Evolutionary conservation across 2,888 invertebrate species (phyloP).

Genomic region (Amblyjoppa proteus): DNA sequence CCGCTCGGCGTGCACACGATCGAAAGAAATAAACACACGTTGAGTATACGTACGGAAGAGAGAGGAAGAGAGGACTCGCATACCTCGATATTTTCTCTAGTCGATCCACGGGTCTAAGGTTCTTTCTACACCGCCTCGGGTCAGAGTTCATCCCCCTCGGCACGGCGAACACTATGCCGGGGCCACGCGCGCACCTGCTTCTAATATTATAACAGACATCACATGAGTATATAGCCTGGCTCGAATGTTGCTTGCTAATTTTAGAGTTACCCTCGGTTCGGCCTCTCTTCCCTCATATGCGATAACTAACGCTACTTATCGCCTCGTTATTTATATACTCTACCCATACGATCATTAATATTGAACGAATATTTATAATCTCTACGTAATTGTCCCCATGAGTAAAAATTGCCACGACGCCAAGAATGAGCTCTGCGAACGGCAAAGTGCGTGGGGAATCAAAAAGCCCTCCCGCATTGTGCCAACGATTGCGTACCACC

Average conservation of each 20-base stretch:
- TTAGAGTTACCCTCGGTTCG: slow-evolving; percentile 38
- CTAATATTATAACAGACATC: slow-evolving; percentile 61
- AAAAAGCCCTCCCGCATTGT: slow-evolving; percentile 61
- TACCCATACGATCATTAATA: slow-evolving; percentile 55
- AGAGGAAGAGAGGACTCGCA: slow-evolving; percentile 28
- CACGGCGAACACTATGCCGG: slow-evolving; percentile 58
- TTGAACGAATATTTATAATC: slow-evolving; percentile 57
- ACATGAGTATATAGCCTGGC: slow-evolving; percentile 38
- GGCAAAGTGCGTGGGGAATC: slow-evolving; percentile 62
- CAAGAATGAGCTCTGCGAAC: slow-evolving; percentile 26
- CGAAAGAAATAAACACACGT: slow-evolving; percentile 2
- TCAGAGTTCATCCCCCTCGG: slow-evolving; percentile 73
- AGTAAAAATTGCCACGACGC: slow-evolving; percentile 29
- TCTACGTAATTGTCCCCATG: slow-evolving; percentile 43
- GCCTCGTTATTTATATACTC: slow-evolving; percentile 61
- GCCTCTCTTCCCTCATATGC: slow-evolving; percentile 30
- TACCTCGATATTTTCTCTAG: slow-evolving; percentile 34
- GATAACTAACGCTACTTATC: slow-evolving; percentile 50
- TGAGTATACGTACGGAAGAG: neutral
- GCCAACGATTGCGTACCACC: slow-evolving; percentile 48
- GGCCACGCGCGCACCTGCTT: slow-evolving; percentile 69
- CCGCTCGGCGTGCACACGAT: slow-evolving; percentile 35
- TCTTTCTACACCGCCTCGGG: slow-evolving; percentile 67
- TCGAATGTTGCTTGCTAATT: slow-evolving; percentile 51
- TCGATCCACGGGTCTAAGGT: slow-evolving; percentile 63